Conservation (phyloP, 2,113 vertebrate genomes). For the Petroica traversi region DNA sequence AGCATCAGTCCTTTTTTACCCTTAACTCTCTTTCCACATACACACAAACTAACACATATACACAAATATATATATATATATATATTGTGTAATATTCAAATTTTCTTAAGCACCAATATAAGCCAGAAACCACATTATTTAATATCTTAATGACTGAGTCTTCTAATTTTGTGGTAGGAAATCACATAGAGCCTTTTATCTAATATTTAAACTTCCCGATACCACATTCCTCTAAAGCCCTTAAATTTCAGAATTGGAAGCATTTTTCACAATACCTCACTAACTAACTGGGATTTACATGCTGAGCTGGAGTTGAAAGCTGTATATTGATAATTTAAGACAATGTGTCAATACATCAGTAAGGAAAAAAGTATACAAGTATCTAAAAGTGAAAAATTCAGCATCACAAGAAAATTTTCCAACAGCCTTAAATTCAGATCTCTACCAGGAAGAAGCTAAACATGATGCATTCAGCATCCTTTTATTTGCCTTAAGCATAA, state of each 20-base stretch:
- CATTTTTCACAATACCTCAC: neutral
- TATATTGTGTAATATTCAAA: neutral
- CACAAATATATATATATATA: too few species aligned
- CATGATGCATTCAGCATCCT: neutral
- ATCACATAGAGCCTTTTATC: neutral
- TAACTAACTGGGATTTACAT: neutral
- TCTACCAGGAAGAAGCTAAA: neutral
- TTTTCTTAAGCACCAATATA: neutral
- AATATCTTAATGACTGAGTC: neutral
- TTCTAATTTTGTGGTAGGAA: neutral
- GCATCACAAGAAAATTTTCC: neutral
- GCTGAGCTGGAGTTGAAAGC: neutral
- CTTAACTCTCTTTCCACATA: neutral
- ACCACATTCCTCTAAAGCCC: neutral
- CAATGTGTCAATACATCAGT: neutral
- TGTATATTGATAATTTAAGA: neutral
- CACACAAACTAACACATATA: too few species aligned
- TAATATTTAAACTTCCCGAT: neutral
- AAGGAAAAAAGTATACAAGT: neutral
- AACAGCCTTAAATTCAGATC: neutral
- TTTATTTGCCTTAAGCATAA: neutral
- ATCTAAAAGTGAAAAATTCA: neutral
- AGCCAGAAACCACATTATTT: neutral
- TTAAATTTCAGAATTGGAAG: neutral
- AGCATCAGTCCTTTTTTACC: neutral